Percentiles rank a stretch among this genome's conserved stretches.
phyloP scores from a whole-genome alignment of 1,140 invertebrate genomes.

The Doryteuthis pealeii region DNA sequence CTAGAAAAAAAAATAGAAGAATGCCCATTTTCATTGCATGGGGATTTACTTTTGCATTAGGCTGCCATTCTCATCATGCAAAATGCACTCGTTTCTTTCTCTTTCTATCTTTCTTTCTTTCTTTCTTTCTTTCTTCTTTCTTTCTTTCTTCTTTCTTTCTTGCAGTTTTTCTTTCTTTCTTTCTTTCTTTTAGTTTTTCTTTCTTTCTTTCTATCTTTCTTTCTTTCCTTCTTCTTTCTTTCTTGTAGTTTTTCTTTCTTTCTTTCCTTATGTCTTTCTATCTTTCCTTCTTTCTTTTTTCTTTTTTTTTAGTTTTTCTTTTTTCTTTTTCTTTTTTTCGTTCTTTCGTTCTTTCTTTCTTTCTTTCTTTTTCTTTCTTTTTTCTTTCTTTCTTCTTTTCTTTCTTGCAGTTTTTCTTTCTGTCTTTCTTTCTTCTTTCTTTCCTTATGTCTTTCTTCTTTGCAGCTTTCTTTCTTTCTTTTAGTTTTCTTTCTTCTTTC shows the following conservation, averaged over 20 bases:
- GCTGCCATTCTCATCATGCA: too few species aligned
- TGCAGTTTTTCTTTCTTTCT: not conserved
- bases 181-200: not conserved
- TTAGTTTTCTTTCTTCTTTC: not conserved
- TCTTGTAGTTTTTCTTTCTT: too few species aligned
- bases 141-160: not conserved
- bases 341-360: too few species aligned
- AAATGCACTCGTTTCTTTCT: not conserved
- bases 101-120: not conserved
- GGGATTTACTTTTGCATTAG: too few species aligned
- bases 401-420: not conserved
- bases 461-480: too few species aligned
- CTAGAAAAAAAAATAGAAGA: too few species aligned
- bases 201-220: too few species aligned
- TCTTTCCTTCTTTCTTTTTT: not conserved
- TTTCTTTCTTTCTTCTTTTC: not conserved
- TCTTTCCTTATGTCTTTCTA: too few species aligned
- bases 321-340: too few species aligned
- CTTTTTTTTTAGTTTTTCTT: not conserved
- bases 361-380: not conserved
- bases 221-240: too few species aligned
- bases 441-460: not conserved
- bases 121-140: not conserved
- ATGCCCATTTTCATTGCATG: too few species aligned
- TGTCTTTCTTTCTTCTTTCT: not conserved